Evolutionary conservation across 2,113 vertebrate species (phyloP), one percentile per base, ranked within the genome.

Genomic region (Muscicapa adusta): DNA sequence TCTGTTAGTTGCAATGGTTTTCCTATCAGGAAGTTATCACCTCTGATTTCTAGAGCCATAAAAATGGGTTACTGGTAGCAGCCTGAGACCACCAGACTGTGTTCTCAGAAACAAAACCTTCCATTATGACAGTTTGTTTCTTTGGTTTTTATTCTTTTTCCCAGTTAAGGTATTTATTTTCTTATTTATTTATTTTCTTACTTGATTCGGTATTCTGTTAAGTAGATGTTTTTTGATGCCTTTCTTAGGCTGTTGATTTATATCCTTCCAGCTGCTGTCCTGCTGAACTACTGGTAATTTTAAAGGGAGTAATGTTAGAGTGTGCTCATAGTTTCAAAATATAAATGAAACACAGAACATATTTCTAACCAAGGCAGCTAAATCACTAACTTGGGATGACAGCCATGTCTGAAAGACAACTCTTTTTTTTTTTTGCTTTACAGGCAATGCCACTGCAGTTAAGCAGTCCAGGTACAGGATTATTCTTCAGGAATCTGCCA

Each of bases 381-480:
- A 34, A 58, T 34, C 68, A 47, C n/a, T 94, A 40, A 51, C 17
- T 77, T 18, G 3, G 31, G 7, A 7, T 92, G 50, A 25, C 53
- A 88, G 0, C 51, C 33, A 12, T 77, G 26, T 28, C 54, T 92
- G 22, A 43, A 87, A 77, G 33, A 53, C 20, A 80, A 18, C n/a
- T 50, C 60, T 47, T 84, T 43, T 40, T 42, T 47, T 84, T 43
- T 40, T 42, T 79, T 89, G n/a, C 94, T 79, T 96, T 92, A 61
- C 96, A 99, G 99, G 96, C 73, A 99, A 99, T 92, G 47, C 95
- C 31, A 98, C 98, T 34, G 73, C 85, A 65, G 83, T 97, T 79
- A 98, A 98, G 63, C 99, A 99, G 97, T 99, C 98, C 62, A 97
- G 99, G 56, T 98, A 99, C 79, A 98, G 99, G 93, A 99, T 98